These are phyloP conservation scores for Armadillidium nasatum DNA, from an alignment of 1,140 invertebrate species.

Conservation along the genomic window DNA sequence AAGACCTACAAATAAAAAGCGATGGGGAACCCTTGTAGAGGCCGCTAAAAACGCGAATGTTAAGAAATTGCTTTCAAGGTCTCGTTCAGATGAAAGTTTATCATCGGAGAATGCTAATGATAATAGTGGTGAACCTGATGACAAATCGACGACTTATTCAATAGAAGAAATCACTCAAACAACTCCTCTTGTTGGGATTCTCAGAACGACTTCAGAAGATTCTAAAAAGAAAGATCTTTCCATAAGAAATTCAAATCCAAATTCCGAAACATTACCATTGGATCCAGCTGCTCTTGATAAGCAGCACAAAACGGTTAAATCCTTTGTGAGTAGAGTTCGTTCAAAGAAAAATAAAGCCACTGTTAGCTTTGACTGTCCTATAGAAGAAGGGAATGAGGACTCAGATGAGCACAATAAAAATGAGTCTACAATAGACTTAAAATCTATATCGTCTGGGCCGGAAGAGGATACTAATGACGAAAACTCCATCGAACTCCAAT, in stretches of 20 bases:
- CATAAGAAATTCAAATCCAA: not conserved
- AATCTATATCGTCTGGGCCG: not conserved
- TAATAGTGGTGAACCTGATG: slow-evolving; percentile 19
- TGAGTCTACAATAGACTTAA: slow-evolving; percentile 11
- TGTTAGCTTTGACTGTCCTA: not conserved
- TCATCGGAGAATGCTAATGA: slow-evolving; percentile 34
- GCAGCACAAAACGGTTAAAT: slow-evolving; percentile 20
- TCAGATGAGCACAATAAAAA: slow-evolving; percentile 18
- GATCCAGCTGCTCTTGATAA: slow-evolving; percentile 24
- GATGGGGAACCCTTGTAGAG: slow-evolving; percentile 45
- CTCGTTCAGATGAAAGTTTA: slow-evolving; percentile 41
- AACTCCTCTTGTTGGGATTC: slow-evolving; percentile 26
- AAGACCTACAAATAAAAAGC: slow-evolving; percentile 69
- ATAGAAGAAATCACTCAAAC: slow-evolving; percentile 14
- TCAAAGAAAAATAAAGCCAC: slow-evolving; percentile 22
- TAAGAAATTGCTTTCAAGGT: slow-evolving; percentile 42
- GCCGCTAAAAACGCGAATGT: slow-evolving; percentile 44
- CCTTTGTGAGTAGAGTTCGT: slow-evolving; percentile 16
- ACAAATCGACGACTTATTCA: not conserved
- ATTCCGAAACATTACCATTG: slow-evolving; percentile 5
- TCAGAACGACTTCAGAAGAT: slow-evolving; percentile 19
- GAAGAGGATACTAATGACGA: not conserved
- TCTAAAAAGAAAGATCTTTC: not conserved
- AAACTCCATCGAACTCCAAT: not conserved
- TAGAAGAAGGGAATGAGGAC: slow-evolving; percentile 12